Percentiles rank a stretch among this genome's conserved stretches.
These are phyloP conservation scores for Oxyruncus cristatus DNA, from an alignment of 2,113 vertebrate species.

Conservation along the genomic window DNA sequence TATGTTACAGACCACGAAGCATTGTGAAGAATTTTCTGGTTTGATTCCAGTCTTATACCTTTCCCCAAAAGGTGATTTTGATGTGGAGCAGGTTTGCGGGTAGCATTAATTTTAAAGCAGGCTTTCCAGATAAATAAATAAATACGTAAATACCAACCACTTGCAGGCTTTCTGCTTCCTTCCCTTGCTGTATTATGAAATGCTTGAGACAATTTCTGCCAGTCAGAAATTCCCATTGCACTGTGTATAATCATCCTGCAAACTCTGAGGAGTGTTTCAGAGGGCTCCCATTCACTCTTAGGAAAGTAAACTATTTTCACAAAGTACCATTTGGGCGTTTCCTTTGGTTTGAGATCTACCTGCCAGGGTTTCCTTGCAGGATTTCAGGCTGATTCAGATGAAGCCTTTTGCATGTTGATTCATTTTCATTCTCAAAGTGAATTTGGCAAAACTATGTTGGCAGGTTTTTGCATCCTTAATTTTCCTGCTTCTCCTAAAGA, in stretches of 20 bases:
- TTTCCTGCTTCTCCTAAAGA: background rate
- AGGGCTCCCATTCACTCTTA: background rate
- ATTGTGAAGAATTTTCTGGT: background rate
- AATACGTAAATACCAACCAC: background rate
- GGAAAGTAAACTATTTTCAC: background rate
- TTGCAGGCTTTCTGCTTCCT: background rate
- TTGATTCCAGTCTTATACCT: background rate
- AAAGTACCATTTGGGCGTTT: background rate
- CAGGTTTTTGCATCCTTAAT: background rate
- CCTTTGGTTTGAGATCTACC: background rate
- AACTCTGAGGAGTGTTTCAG: background rate
- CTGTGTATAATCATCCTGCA: background rate
- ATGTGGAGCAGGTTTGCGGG: background rate
- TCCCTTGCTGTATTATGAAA: background rate
- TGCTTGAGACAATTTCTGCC: accelerated
- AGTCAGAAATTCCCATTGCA: background rate
- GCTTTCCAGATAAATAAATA: background rate
- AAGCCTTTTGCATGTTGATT: background rate
- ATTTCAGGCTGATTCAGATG: background rate
- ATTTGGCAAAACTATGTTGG: background rate
- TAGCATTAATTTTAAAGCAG: background rate
- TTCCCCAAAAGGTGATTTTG: background rate
- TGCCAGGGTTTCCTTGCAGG: background rate
- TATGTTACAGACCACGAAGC: accelerated
- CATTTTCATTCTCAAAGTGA: background rate